phyloP scores from a whole-genome alignment of 2,797 vertebrate species.

The Lepus townsendii region DNA sequence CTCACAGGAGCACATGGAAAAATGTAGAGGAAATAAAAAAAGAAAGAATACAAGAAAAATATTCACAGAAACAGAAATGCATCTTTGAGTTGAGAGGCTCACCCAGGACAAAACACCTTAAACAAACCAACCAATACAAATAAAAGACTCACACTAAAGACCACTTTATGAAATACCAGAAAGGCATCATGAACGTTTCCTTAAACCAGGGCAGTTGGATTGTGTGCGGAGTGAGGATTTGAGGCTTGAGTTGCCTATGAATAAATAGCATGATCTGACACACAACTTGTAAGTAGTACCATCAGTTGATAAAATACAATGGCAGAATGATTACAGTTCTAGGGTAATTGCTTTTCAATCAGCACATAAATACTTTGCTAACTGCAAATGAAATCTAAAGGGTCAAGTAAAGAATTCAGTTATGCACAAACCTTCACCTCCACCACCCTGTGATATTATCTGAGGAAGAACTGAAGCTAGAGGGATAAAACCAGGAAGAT shows the following conservation, averaged over 20 bases:
- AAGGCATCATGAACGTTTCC: background rate
- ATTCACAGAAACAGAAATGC: background rate
- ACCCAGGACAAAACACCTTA: background rate
- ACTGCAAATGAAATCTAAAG: background rate
- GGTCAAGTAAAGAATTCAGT: background rate
- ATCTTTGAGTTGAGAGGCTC: background rate
- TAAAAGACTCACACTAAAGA: background rate
- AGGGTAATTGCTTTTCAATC: background rate
- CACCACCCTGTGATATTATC: background rate
- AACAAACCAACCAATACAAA: background rate
- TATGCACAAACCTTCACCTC: background rate
- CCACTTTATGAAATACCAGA: background rate
- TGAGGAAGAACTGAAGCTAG: background rate
- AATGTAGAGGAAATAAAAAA: background rate
- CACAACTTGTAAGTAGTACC: background rate
- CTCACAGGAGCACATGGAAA: background rate
- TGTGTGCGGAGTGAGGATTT: background rate
- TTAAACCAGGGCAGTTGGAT: background rate
- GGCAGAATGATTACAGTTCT: background rate
- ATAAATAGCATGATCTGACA: background rate
- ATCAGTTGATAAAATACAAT: background rate
- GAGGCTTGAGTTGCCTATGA: background rate
- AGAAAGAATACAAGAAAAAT: slow-evolving; percentile 22
- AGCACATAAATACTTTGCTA: background rate
- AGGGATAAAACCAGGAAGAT: background rate